These are phyloP conservation scores for Ormyrus labotus DNA, from an alignment of 2,888 invertebrate genomes.

Conservation along the genomic window DNA sequence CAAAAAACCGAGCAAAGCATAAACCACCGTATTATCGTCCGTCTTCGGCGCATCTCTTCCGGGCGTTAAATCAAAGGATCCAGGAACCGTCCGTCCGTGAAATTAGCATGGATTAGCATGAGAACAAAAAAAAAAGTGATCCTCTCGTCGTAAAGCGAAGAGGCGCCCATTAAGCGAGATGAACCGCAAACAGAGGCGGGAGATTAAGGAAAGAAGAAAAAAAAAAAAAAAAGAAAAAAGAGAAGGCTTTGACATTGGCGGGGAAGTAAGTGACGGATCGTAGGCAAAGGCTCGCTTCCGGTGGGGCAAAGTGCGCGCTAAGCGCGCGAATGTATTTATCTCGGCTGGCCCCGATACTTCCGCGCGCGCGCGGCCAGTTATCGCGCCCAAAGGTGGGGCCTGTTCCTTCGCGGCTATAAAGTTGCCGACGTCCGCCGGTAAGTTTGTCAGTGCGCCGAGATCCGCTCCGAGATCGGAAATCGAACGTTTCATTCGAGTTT, in stretches of 20 bases:
- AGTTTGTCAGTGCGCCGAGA: slow-evolving; percentile 58
- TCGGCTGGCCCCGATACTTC: slow-evolving; percentile 68
- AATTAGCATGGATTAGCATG: too few species aligned
- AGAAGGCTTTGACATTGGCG: slow-evolving; percentile 37
- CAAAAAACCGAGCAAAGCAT: too few species aligned
- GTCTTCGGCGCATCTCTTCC: too few species aligned
- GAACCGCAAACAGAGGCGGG: too few species aligned
- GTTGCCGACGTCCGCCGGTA: slow-evolving; percentile 39
- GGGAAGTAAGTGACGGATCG: slow-evolving; percentile 5
- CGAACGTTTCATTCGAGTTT: not conserved
- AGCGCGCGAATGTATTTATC: slow-evolving; percentile 63
- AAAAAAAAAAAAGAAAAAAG: not conserved
- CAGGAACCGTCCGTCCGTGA: too few species aligned
- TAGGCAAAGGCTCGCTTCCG: slow-evolving; percentile 60
- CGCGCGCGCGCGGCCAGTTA: slow-evolving; percentile 53
- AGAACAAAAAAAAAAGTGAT: too few species aligned
- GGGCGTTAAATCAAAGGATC: too few species aligned
- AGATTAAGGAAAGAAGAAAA: not conserved
- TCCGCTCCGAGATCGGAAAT: slow-evolving; percentile 1
- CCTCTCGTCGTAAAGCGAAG: too few species aligned
- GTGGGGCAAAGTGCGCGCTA: slow-evolving; percentile 63
- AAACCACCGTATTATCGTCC: too few species aligned
- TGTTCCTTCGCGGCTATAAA: slow-evolving; percentile 60
- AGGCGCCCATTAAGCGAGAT: too few species aligned
- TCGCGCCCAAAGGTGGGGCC: slow-evolving; percentile 44